Evolutionary conservation across 2,797 vertebrate genomes (phyloP), one percentile per base, ranked within the genome.

Genomic region (Rhyacichthys aspro): DNA sequence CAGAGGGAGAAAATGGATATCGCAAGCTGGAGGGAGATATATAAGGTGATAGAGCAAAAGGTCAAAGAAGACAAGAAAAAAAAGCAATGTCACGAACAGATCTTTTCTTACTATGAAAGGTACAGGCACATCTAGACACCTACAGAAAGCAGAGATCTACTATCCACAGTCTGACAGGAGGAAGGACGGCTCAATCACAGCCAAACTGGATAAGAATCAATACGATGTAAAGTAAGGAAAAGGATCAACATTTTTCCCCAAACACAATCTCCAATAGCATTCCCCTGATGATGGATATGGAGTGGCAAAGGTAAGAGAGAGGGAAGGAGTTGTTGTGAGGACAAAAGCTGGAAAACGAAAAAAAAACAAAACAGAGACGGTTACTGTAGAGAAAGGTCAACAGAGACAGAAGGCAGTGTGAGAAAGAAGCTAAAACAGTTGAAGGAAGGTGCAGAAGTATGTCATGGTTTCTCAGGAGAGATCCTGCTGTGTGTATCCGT

Each of bases 361-460:
- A n/a, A 11, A 56, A 61, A 54, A 43, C 63, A 71, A 74, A 69
- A 76, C 69, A 80, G 74, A 76, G 61, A 82, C 49, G 9, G 64
- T 73, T 64, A 71, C 59, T 83, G 76, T 77, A 18, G 55, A 46
- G 41, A 88, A 86, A 88, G 86, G 85, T 86, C 86, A 86, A 42
- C 46, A 36, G 63, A 81, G 70, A 83, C 69, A 60, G 67, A 63
- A 69, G 59, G 56, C 53, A 74, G 65, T 62, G 77, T 67, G 75
- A 77, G 69, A 47, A 50, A 68, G 53, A 47, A 71, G 70, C 76
- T 76, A 70, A 83, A 61, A 54, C 67, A 81, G 37, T 28, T 3
- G 42, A 69, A 64, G 71, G 72, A n/a, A 66, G 73, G 70, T 71
- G 50, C 57, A 71, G 74, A 74, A 86, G 69, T 76, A 81, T 76